These are phyloP conservation scores for Tipula unca DNA, from an alignment of 2,888 invertebrate genomes.

Conservation along the genomic window DNA sequence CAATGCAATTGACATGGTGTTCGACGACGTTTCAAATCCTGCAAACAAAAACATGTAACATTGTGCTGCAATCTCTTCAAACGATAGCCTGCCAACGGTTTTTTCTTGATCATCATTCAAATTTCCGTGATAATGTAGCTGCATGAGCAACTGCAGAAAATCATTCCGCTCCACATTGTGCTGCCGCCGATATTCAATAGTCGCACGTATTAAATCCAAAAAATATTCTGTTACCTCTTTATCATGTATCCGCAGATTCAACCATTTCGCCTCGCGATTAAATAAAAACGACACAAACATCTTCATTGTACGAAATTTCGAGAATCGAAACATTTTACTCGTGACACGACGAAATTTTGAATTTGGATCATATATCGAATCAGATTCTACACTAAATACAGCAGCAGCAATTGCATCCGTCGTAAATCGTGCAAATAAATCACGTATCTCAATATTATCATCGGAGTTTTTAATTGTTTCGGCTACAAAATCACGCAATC, in stretches of 20 bases:
- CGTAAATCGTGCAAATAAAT: slow-evolving; percentile 26
- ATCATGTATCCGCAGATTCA: slow-evolving; percentile 16
- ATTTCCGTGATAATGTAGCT: slow-evolving; percentile 41
- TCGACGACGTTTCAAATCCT: slow-evolving; percentile 54
- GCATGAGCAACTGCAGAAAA: slow-evolving; percentile 48
- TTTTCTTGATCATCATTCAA: slow-evolving; percentile 27
- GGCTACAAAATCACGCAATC: slow-evolving; percentile 21
- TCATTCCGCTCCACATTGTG: slow-evolving; percentile 44
- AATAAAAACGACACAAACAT: slow-evolving; percentile 20
- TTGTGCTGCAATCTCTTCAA: slow-evolving; percentile 22
- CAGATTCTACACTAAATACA: slow-evolving; percentile 54
- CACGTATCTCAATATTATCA: slow-evolving; percentile 20
- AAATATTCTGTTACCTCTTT: slow-evolving; percentile 36
- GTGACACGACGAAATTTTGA: slow-evolving; percentile 47
- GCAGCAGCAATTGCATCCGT: slow-evolving; percentile 38
- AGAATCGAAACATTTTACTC: slow-evolving; percentile 40
- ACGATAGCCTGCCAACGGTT: neutral
- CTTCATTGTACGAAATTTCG: slow-evolving; percentile 20
- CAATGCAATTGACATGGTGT: slow-evolving; percentile 47
- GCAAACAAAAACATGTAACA: slow-evolving; percentile 33
- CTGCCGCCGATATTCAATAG: slow-evolving; percentile 40
- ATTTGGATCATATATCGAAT: slow-evolving; percentile 47
- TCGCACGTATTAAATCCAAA: slow-evolving; percentile 40
- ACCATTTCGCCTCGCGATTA: neutral
- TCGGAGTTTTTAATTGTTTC: neutral